Evolutionary conservation across 2,797 vertebrate genomes (phyloP).

Genomic region (Ara ararauna): DNA sequence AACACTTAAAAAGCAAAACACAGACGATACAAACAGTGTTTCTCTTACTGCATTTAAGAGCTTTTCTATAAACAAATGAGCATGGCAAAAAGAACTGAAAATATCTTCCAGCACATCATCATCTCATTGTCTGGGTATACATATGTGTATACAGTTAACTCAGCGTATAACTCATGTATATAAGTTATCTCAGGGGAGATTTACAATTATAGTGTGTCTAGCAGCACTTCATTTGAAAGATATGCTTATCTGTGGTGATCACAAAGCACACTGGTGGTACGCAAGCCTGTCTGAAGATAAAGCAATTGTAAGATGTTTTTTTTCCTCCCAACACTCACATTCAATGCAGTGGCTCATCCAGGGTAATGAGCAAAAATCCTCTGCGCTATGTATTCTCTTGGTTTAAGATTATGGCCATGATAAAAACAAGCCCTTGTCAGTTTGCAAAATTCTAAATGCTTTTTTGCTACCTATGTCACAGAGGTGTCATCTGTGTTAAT

Average conservation of each 20-base stretch:
- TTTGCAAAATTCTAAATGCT: background rate
- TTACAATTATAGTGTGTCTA: background rate
- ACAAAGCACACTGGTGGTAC: background rate
- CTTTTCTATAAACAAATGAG: background rate
- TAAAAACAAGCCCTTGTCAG: background rate
- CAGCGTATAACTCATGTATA: background rate
- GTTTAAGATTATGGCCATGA: background rate
- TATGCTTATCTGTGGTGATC: background rate
- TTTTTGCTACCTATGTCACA: background rate
- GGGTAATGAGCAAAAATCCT: background rate
- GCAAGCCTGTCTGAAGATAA: background rate
- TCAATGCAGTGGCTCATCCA: rapidly evolving
- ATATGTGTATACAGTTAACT: background rate
- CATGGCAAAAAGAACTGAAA: background rate
- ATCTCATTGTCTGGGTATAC: background rate
- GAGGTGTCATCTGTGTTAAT: background rate
- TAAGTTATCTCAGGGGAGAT: background rate
- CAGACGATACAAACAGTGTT: background rate
- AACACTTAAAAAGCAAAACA: constrained; percentile 6
- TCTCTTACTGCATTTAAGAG: background rate
- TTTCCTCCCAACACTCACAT: background rate
- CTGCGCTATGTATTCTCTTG: background rate
- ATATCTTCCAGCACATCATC: background rate
- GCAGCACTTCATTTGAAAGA: background rate
- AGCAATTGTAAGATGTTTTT: background rate